Conservation (phyloP, 2,888 invertebrate species). For the Criorhina ranunculi region DNA sequence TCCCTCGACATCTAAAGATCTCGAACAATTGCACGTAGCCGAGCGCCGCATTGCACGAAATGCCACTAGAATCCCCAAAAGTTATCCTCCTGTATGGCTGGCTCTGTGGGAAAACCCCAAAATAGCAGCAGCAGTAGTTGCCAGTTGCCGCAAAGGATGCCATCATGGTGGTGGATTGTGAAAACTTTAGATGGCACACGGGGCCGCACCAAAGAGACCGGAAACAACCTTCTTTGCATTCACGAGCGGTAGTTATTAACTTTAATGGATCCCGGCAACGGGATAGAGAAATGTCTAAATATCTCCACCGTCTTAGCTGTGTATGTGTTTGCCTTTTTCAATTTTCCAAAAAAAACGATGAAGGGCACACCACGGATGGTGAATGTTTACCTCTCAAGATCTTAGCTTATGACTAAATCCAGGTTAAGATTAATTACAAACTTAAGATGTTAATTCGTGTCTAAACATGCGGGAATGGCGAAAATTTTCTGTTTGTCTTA, state of each 20-base stretch:
- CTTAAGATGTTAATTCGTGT: conserved; percentile 79
- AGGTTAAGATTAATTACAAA: conserved; percentile 79
- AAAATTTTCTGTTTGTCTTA: conserved; percentile 65
- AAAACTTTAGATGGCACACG: conserved; percentile 29
- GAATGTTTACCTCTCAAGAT: conserved; percentile 60
- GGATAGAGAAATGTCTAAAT: conserved; percentile 27
- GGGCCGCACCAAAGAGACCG: too few species aligned
- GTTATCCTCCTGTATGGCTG: conserved; percentile 30
- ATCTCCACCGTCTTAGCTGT: background rate
- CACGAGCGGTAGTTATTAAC: conserved; percentile 53
- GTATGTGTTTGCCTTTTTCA: conserved; percentile 42
- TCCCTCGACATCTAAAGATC: background rate
- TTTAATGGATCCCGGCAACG: conserved; percentile 37
- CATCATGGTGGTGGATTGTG: conserved; percentile 2
- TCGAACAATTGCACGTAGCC: conserved; percentile 54
- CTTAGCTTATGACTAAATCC: conserved; percentile 77
- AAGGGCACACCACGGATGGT: background rate
- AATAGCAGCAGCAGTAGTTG: conserved; percentile 36
- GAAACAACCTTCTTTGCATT: conserved; percentile 50
- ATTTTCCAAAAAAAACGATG: conserved; percentile 27
- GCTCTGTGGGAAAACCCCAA: conserved; percentile 24
- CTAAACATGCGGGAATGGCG: conserved; percentile 77
- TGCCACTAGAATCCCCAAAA: conserved; percentile 52
- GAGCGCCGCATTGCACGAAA: conserved; percentile 44
- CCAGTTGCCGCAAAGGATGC: conserved; percentile 52